Conservation (phyloP, 2,888 invertebrate species). For the Zygaena filipendulae region DNA sequence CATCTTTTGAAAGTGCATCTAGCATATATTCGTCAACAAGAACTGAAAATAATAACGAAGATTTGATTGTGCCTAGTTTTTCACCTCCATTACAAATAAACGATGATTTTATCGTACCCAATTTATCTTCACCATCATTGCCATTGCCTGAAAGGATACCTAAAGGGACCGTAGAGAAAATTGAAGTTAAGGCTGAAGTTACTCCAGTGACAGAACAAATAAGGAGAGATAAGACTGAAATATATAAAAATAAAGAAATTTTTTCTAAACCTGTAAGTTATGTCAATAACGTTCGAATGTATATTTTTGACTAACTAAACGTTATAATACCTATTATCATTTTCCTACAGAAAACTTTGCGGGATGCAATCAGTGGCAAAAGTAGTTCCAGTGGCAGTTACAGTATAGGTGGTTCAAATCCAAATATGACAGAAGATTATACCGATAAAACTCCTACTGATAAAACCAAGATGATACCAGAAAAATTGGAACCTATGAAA, state of each 20-base stretch:
- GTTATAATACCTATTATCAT: too few relatives aligned
- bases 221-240: slow-evolving; percentile 63
- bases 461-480: slow-evolving; percentile 31
- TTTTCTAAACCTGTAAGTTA: slow-evolving; percentile 33
- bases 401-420: slow-evolving; percentile 58
- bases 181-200: slow-evolving; percentile 52
- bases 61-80: slow-evolving; percentile 71
- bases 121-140: slow-evolving; percentile 55
- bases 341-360: slow-evolving; percentile 27
- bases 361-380: slow-evolving; percentile 52
- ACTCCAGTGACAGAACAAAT: slow-evolving; percentile 35
- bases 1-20: slow-evolving; percentile 89
- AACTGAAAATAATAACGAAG: slow-evolving; percentile 75
- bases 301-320: too few relatives aligned
- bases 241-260: slow-evolving; percentile 41
- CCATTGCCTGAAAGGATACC: slow-evolving; percentile 45
- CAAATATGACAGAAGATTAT: slow-evolving; percentile 45
- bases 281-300: too few relatives aligned
- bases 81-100: slow-evolving; percentile 67
- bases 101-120: slow-evolving; percentile 57
- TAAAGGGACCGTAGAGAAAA: slow-evolving; percentile 41
- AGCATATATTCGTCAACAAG: slow-evolving; percentile 82
- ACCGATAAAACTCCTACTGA: slow-evolving; percentile 34
- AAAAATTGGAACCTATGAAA: slow-evolving; percentile 27
- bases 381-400: slow-evolving; percentile 65